A percentile compares a stretch with the other conserved stretches of the same genome.
Conservation (phyloP, 2,797 vertebrate genomes). For the Hyperoplus immaculatus region DNA sequence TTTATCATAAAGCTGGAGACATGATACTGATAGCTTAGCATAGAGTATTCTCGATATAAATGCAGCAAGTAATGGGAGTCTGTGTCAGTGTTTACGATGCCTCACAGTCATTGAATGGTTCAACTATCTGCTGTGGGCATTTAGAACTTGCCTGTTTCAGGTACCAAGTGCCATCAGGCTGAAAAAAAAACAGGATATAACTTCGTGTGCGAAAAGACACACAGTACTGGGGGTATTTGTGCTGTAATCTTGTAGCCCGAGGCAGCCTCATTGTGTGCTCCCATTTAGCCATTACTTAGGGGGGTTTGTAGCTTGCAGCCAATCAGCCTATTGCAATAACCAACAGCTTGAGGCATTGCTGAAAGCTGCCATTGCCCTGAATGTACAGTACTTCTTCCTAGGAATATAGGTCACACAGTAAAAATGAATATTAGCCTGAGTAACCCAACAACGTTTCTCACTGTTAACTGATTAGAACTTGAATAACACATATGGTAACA, state of each 20-base stretch:
- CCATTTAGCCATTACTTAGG: conserved; percentile 79
- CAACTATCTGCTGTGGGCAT: not conserved
- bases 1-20: not conserved
- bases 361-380: conserved; percentile 66
- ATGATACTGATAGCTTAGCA: not conserved
- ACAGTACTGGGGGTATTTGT: conserved; percentile 66
- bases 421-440: conserved; percentile 54
- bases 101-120: not conserved
- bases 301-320: conserved; percentile 79
- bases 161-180: conserved; percentile 47
- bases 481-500: not conserved
- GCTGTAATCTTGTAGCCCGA: conserved; percentile 73
- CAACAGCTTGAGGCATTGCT: conserved; percentile 81
- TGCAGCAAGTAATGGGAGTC: not conserved
- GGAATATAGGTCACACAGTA: conserved; percentile 62
- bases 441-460: not conserved
- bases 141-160: conserved; percentile 38
- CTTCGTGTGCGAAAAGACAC: conserved; percentile 40
- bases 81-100: conserved; percentile 3
- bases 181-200: conserved; percentile 47
- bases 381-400: conserved; percentile 46
- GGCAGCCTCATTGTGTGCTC: conserved; percentile 74
- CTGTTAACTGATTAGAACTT: conserved; percentile 9
- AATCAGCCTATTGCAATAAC: conserved; percentile 79
- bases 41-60: conserved; percentile 28